phyloP scores from a whole-genome alignment of 1,140 invertebrate species.

The Neodiprion pinetum region DNA sequence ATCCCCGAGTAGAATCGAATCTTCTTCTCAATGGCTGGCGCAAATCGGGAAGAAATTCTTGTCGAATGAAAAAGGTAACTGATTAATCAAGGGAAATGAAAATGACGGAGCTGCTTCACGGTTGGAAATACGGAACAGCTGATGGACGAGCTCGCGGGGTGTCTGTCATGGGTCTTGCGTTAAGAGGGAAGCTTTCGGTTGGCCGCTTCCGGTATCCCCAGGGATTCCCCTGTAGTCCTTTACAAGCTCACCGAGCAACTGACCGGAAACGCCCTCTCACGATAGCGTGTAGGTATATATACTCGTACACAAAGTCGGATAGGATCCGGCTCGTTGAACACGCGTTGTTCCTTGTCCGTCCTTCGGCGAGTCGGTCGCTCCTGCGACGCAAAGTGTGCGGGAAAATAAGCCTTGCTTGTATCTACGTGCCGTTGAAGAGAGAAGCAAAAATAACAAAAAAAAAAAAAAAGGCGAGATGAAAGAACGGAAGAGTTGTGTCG shows the following conservation, averaged over 20 bases:
- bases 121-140: no score
- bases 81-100: no score
- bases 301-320: slow-evolving; percentile 1
- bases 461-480: neutral
- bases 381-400: no score
- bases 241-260: slow-evolving; percentile 28
- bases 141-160: neutral
- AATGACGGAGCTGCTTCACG: no score
- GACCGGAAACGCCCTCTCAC: slow-evolving; percentile 33
- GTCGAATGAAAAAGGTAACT: no score
- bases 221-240: slow-evolving; percentile 28
- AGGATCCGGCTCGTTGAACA: neutral
- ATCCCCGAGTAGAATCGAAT: no score
- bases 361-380: neutral
- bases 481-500: no score
- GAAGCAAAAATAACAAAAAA: slow-evolving; percentile 24
- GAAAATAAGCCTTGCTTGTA: no score
- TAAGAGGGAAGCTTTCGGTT: slow-evolving; percentile 34
- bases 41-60: no score
- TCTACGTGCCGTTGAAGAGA: slow-evolving; percentile 26
- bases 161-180: neutral
- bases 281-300: neutral
- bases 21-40: no score
- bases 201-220: slow-evolving; percentile 37
- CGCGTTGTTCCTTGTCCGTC: neutral